Conservation (phyloP, 1,140 invertebrate genomes). For the Brachionus sp. region DNA sequence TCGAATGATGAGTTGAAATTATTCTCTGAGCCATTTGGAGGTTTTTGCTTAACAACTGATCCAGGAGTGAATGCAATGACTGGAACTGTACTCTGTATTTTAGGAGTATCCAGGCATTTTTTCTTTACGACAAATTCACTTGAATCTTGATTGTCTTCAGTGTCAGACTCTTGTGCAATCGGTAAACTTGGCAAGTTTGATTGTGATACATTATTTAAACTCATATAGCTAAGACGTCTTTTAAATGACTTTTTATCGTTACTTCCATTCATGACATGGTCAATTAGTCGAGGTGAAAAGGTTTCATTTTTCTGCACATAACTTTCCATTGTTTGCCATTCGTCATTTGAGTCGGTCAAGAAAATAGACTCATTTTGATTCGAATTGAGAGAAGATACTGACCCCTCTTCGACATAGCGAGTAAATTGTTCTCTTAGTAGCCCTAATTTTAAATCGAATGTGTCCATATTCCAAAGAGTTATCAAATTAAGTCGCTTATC, state of each 20-base stretch:
- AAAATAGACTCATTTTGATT: slow-evolving; percentile 19
- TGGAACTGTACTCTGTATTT: not conserved
- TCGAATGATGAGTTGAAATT: not conserved
- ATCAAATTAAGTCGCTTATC: slow-evolving; percentile 19
- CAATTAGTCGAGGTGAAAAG: slow-evolving; percentile 20
- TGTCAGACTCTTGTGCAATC: not conserved
- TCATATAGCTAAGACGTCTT: not conserved
- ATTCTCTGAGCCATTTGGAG: not conserved
- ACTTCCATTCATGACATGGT: not conserved
- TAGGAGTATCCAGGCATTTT: not conserved
- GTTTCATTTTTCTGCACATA: slow-evolving; percentile 29
- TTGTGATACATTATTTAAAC: not conserved
- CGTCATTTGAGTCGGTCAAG: slow-evolving; percentile 6
- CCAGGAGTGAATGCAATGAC: slow-evolving; percentile 13
- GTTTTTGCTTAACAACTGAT: not conserved
- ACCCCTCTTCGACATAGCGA: slow-evolving; percentile 13
- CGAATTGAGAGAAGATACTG: not conserved
- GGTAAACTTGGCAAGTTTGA: not conserved
- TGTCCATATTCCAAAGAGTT: slow-evolving; percentile 13
- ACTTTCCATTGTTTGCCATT: slow-evolving; percentile 13
- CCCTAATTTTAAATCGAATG: slow-evolving; percentile 9
- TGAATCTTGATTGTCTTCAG: slow-evolving; percentile 1
- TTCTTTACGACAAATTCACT: not conserved
- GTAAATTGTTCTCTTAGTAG: slow-evolving; percentile 5
- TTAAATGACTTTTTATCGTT: slow-evolving; percentile 19